These are phyloP conservation scores for Rapana venosa DNA, from an alignment of 2,888 invertebrate genomes.

Conservation along the genomic window DNA sequence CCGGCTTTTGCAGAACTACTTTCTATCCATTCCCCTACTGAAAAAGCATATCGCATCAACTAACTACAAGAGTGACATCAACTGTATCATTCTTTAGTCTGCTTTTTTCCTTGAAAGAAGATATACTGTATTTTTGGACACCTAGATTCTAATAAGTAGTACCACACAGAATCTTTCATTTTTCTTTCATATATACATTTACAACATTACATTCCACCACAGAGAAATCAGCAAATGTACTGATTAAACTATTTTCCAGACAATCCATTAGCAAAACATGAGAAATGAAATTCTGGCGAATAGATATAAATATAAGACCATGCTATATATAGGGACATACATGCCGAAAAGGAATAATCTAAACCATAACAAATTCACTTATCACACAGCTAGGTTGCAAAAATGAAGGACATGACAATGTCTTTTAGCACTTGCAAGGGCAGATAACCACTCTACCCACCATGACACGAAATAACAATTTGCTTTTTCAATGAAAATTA, in stretches of 20 bases:
- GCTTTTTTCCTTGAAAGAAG: background rate
- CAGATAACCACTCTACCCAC: background rate
- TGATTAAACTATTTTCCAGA: background rate
- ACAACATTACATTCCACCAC: background rate
- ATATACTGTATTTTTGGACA: background rate
- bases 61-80: background rate
- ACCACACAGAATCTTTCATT: background rate
- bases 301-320: background rate
- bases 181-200: background rate
- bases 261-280: background rate
- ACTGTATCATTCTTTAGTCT: background rate
- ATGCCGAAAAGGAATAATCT: background rate
- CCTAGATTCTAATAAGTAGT: background rate
- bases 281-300: background rate
- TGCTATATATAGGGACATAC: background rate
- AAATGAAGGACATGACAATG: background rate
- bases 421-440: background rate
- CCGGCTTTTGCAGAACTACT: background rate
- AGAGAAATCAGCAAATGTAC: background rate
- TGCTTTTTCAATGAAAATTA: background rate
- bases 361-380: background rate
- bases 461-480: background rate
- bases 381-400: conserved; percentile 25
- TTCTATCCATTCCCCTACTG: background rate
- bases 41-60: background rate